Conservation (phyloP, 2,888 invertebrate genomes). For the Yponomeuta sedellus region DNA sequence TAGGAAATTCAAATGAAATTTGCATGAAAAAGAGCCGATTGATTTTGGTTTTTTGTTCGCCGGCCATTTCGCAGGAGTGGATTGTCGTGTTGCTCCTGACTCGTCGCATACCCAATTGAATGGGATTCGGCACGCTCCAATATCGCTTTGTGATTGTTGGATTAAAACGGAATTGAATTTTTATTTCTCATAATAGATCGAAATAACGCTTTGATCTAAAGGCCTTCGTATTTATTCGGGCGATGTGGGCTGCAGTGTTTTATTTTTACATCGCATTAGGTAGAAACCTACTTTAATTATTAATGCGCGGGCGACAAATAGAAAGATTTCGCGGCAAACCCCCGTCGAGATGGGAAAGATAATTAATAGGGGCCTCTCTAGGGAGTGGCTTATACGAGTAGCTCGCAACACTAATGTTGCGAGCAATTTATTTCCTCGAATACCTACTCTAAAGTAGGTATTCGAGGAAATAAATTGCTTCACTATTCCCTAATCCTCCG, state of each 20-base stretch:
- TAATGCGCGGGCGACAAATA: conserved; percentile 3
- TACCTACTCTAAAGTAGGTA: too few species aligned
- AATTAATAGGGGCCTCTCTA: conserved; percentile 38
- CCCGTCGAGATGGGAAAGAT: conserved; percentile 31
- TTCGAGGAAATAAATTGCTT: conserved; percentile 37
- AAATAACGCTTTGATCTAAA: neutral
- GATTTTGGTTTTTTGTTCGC: neutral
- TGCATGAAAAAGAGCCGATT: neutral
- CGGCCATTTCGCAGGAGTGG: conserved; percentile 28
- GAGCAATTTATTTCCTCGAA: too few species aligned
- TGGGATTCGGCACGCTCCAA: conserved; percentile 31
- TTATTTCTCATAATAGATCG: conserved; percentile 4
- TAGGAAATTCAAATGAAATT: neutral
- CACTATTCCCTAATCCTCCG: conserved; percentile 29
- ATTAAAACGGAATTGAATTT: conserved; percentile 15
- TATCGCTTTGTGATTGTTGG: conserved; percentile 25
- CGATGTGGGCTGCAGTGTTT: neutral
- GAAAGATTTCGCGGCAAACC: conserved; percentile 6
- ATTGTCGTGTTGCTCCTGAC: conserved; percentile 38
- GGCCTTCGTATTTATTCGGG: neutral
- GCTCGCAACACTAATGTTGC: conserved; percentile 11
- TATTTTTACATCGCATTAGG: neutral
- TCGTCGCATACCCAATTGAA: conserved; percentile 34
- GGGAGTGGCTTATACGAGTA: conserved; percentile 26
- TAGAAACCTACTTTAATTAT: neutral